Evolutionary conservation across 2,797 vertebrate species (phyloP), one percentile per base, ranked within the genome.

Genomic region (Champsocephalus esox): DNA sequence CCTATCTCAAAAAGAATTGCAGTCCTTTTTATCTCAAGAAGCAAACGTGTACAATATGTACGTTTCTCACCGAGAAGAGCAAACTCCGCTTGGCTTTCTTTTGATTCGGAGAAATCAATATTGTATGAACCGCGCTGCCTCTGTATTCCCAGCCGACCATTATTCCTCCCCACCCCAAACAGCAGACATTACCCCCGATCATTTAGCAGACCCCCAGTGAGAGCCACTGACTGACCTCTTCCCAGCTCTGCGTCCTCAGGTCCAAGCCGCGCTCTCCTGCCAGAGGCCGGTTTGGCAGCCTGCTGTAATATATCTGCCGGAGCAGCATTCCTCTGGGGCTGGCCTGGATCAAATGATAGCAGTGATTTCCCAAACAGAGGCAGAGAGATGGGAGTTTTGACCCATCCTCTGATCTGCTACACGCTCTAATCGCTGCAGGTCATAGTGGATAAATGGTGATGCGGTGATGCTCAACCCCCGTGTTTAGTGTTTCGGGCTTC

Each of bases 301-400:
- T 88, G 72, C 63, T 89, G 88, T 92, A 86, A 89, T 90, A 76
- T 92, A 92, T 93, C 92, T 92, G 87, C 77, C 58, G 83, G 81
- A 90, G 87, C 91, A 92, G 91, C 92, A 88, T 93, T 93, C 91
- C 93, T 94, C 89, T 88, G 89, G 87, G 93, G 92, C 90, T 89
- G 80, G 88, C 90, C 90, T 68, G 90, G 92, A 94, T 94, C 92
- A 94, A 93, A 94, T 93, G 93, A 94, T 93, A 93, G 88, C 92
- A 90, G 88, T 75, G 89, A 93, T 94, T 93, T 93, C 85, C 89
- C 90, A 87, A 90, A 91, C 84, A 92, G 88, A 87, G 82, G 88
- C 85, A 70, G 85, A 83, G 88, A 88, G 88, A 93, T 91, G 90
- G 90, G 85, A 90, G 85, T 89, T 84, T 89, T 94, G 92, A 93